Evolutionary conservation across 1,140 invertebrate species (phyloP).

Genomic region (Temnothorax nylanderi): DNA sequence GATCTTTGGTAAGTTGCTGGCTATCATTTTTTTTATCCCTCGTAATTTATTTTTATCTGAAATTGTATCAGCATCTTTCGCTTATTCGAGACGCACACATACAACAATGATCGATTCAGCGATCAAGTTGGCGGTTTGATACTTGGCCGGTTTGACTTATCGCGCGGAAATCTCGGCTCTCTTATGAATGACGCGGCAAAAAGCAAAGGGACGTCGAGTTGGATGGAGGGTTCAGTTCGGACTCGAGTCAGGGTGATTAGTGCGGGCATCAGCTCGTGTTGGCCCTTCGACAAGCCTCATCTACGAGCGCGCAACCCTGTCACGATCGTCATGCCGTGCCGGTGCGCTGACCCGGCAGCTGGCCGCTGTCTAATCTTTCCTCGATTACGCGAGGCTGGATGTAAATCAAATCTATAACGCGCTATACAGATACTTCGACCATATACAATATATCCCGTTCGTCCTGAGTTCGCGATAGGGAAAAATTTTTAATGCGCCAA

Average conservation of each 20-base stretch:
- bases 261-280: conserved; percentile 67
- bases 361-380: conserved; percentile 80
- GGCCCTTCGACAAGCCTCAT: conserved; percentile 73
- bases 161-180: conserved; percentile 68
- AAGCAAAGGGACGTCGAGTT: conserved; percentile 58
- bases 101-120: conserved; percentile 29
- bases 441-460: background rate
- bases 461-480: background rate
- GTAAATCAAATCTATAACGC: conserved; percentile 73
- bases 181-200: conserved; percentile 82
- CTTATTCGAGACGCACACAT: background rate
- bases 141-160: conserved; percentile 59
- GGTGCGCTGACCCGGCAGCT: conserved; percentile 74
- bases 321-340: conserved; percentile 51
- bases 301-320: conserved; percentile 55
- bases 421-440: conserved; percentile 56
- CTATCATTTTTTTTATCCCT: background rate
- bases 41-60: conserved; percentile 25
- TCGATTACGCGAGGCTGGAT: conserved; percentile 75
- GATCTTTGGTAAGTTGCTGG: background rate
- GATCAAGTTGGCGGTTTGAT: conserved; percentile 1
- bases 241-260: conserved; percentile 73
- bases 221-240: conserved; percentile 26
- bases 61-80: background rate
- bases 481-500: background rate